Percentiles rank a stretch among this genome's conserved stretches.
Conservation (phyloP, 92 coral and sea anemone species). For the Pocillopora grandis region DNA sequence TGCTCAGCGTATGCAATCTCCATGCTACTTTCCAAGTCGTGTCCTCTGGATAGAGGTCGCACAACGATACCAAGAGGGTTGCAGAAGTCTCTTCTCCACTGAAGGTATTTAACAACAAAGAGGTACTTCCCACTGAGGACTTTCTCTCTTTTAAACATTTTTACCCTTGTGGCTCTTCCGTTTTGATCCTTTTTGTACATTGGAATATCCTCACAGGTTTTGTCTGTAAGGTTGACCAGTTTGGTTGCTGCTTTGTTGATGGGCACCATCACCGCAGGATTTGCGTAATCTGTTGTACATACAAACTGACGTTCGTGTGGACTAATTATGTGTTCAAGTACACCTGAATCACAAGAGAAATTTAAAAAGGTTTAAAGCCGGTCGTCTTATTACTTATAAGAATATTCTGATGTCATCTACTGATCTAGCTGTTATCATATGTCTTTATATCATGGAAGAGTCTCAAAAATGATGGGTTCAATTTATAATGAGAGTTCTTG, state of each 20-base stretch:
- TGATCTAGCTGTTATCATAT: no score
- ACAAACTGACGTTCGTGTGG: conserved; percentile 93
- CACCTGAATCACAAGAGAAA: conserved; percentile 53
- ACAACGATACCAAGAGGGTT: conserved; percentile 80
- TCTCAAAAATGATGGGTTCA: no score
- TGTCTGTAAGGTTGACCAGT: conserved; percentile 69
- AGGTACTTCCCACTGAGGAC: conserved; percentile 63
- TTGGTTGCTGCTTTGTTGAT: conserved; percentile 78
- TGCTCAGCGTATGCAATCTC: conserved; percentile 70
- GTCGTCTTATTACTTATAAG: no score
- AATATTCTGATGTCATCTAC: no score
- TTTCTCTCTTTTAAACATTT: conserved; percentile 43
- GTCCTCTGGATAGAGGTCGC: conserved; percentile 59
- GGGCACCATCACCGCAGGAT: conserved; percentile 75
- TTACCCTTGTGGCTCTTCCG: conserved; percentile 30
- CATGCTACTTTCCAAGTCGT: conserved; percentile 40
- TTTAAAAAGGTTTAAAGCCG: not conserved
- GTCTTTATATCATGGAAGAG: no score
- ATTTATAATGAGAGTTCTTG: no score
- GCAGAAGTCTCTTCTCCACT: conserved; percentile 68
- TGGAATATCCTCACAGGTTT: conserved; percentile 62
- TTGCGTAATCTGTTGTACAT: conserved; percentile 64
- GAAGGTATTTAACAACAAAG: conserved; percentile 78
- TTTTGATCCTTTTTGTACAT: conserved; percentile 50
- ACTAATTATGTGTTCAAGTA: conserved; percentile 66